Evolutionary conservation across 2,113 vertebrate species (phyloP).

Genomic region (Tringa solitaria): DNA sequence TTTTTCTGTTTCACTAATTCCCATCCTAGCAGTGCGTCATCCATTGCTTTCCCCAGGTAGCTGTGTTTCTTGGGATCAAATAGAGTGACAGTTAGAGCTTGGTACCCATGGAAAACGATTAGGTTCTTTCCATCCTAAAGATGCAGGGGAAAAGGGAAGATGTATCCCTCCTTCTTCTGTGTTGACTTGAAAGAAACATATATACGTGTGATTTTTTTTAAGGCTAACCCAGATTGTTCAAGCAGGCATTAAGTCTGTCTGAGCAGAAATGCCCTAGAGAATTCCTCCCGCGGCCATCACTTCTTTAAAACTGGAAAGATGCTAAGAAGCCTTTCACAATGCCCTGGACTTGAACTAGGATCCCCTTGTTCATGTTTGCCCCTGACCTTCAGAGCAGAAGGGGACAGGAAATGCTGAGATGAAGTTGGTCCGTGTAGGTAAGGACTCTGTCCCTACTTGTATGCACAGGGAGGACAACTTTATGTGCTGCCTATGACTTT

Average conservation of each 20-base stretch:
- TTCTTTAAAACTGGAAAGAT: background rate
- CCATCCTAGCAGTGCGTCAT: background rate
- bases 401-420: background rate
- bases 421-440: background rate
- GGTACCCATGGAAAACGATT: background rate
- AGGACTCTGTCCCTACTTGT: fast-evolving
- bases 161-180: background rate
- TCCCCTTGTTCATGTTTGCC: background rate
- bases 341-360: background rate
- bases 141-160: background rate
- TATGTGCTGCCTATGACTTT: background rate
- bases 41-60: background rate
- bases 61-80: background rate
- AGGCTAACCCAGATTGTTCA: background rate
- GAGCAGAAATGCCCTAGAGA: background rate
- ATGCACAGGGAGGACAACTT: background rate
- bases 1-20: background rate
- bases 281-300: background rate
- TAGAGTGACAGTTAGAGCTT: background rate
- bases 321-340: background rate
- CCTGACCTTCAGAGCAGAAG: background rate
- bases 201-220: fast-evolving
- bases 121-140: background rate
- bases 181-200: background rate
- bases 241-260: background rate